These are phyloP conservation scores for Nestor notabilis DNA, from an alignment of 2,113 vertebrate species.

Conservation along the genomic window DNA sequence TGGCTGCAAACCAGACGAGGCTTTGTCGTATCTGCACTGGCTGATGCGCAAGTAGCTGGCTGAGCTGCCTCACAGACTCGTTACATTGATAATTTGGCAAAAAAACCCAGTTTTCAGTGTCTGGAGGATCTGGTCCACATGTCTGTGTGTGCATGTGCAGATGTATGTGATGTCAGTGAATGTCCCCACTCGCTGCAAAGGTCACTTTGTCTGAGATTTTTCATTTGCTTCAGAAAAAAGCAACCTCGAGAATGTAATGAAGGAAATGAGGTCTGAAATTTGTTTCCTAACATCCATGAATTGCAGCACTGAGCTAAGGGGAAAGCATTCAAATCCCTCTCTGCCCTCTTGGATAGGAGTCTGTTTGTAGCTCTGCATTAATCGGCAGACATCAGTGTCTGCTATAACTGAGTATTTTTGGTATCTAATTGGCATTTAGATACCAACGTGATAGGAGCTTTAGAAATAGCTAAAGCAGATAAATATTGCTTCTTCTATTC, in stretches of 20 bases:
- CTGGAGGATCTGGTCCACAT: background rate
- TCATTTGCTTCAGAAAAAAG: conserved; percentile 43
- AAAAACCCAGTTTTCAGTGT: background rate
- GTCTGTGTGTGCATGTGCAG: background rate
- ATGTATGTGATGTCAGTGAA: background rate
- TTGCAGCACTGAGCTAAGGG: background rate
- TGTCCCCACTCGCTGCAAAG: background rate
- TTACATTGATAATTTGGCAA: background rate
- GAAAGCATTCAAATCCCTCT: conserved; percentile 38
- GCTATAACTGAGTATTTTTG: conserved; percentile 48
- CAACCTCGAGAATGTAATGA: background rate
- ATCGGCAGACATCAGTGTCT: conserved; percentile 43
- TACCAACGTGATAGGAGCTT: background rate
- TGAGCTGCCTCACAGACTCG: background rate
- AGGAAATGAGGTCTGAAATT: conserved; percentile 53
- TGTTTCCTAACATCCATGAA: conserved; percentile 33
- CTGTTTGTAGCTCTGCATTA: conserved; percentile 28
- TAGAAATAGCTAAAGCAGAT: conserved; percentile 45
- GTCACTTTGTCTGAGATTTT: conserved; percentile 29
- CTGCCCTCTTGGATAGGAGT: conserved; percentile 23
- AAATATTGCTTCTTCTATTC: conserved; percentile 21
- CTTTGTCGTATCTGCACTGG: background rate
- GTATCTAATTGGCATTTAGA: conserved; percentile 58
- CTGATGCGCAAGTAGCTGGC: background rate
- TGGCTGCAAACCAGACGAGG: background rate